phyloP scores from a whole-genome alignment of 2,888 invertebrate genomes.

The Heliconius sara region DNA sequence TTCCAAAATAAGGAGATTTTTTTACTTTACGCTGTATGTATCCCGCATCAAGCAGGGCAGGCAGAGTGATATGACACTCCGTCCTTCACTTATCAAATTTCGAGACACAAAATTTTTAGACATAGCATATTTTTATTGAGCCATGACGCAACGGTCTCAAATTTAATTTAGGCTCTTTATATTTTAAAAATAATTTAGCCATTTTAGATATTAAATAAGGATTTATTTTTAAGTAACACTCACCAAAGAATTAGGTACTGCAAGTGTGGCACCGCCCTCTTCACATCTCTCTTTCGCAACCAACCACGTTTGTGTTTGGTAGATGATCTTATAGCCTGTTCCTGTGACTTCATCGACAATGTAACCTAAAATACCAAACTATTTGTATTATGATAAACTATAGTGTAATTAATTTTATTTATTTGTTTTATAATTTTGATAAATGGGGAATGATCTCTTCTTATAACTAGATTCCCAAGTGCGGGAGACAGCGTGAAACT shows the following conservation, averaged over 20 bases:
- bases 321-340: slow-evolving; percentile 62
- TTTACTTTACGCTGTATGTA: too few species aligned
- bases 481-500: too few species aligned
- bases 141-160: too few species aligned
- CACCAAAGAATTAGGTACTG: slow-evolving; percentile 69
- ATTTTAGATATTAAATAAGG: neutral
- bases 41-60: too few species aligned
- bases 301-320: slow-evolving; percentile 61
- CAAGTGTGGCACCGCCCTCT: slow-evolving; percentile 58
- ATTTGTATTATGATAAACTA: neutral
- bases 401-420: neutral
- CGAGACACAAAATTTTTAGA: too few species aligned
- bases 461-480: too few species aligned
- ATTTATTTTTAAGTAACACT: neutral
- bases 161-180: neutral
- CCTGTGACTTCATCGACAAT: slow-evolving; percentile 53
- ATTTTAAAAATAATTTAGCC: neutral
- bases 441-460: too few species aligned
- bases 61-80: too few species aligned
- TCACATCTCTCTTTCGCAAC: slow-evolving; percentile 58
- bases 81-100: too few species aligned
- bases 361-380: slow-evolving; percentile 56
- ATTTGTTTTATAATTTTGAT: neutral
- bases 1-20: too few species aligned
- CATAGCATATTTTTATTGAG: too few species aligned